Conservation (phyloP, 2,888 invertebrate genomes). For the Crocallis elinguaria region DNA sequence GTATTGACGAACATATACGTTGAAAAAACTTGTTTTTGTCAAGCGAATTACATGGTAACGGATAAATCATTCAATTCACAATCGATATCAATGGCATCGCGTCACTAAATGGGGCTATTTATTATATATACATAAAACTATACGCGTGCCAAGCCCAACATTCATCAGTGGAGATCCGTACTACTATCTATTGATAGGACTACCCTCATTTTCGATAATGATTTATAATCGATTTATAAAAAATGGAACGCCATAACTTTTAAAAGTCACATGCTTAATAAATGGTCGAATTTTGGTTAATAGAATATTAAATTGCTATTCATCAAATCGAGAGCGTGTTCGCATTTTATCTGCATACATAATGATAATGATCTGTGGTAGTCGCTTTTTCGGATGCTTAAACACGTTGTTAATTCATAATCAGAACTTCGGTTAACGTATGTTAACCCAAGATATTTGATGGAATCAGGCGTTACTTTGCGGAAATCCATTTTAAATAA, state of each 20-base stretch:
- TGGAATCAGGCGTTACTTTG: too few relatives aligned
- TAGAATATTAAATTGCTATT: conserved; percentile 73
- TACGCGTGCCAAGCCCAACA: conserved; percentile 70
- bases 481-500: too few relatives aligned
- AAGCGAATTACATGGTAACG: conserved; percentile 62
- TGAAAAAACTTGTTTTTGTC: conserved; percentile 65
- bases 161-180: conserved; percentile 69
- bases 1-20: conserved; percentile 44
- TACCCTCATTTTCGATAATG: conserved; percentile 67
- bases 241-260: conserved; percentile 25
- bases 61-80: conserved; percentile 73
- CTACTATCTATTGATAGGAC: conserved; percentile 63
- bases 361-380: conserved; percentile 31
- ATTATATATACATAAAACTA: conserved; percentile 69
- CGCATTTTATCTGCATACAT: conserved; percentile 68
- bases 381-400: conserved; percentile 30
- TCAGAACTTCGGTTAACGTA: background rate
- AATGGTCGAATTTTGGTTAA: conserved; percentile 63
- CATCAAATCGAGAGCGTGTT: conserved; percentile 58
- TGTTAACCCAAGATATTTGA: too few relatives aligned
- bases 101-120: conserved; percentile 73
- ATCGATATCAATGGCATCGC: conserved; percentile 69
- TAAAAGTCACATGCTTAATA: conserved; percentile 42
- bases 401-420: conserved; percentile 32
- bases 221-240: conserved; percentile 57